Percentiles rank a stretch among this genome's conserved stretches.
Conservation (phyloP, 2,113 vertebrate species). For the Carassius carassius region DNA sequence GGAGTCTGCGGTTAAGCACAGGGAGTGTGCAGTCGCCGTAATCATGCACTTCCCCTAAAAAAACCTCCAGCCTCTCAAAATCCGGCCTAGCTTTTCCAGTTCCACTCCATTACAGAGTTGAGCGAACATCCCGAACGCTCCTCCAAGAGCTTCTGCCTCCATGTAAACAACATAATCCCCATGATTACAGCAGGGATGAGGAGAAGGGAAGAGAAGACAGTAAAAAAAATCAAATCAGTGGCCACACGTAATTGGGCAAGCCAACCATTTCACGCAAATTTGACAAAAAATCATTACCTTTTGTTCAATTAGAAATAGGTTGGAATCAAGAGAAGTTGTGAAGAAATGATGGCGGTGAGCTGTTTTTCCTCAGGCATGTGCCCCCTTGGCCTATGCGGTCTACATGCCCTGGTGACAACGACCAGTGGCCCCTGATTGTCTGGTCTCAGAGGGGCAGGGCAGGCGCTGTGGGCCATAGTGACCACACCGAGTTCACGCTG, state of each 20-base stretch:
- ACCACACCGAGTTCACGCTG: slow-evolving; percentile 59
- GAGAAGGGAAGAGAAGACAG: neutral
- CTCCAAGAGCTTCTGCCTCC: slow-evolving; percentile 42
- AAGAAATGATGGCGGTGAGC: slow-evolving; percentile 41
- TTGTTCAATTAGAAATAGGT: neutral
- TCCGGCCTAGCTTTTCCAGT: slow-evolving; percentile 47
- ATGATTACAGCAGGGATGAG: slow-evolving; percentile 37
- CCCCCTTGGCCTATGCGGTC: slow-evolving; percentile 23
- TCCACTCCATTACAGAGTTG: slow-evolving; percentile 45
- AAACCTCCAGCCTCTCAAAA: slow-evolving; percentile 29
- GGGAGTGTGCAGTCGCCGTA: slow-evolving; percentile 26
- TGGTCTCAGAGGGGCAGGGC: slow-evolving; percentile 52
- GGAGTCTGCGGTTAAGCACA: slow-evolving; percentile 24
- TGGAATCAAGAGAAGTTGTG: neutral
- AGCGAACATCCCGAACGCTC: slow-evolving; percentile 31
- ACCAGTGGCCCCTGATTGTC: slow-evolving; percentile 50
- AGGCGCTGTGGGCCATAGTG: slow-evolving; percentile 39
- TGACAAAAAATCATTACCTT: slow-evolving; percentile 8
- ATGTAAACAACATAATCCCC: slow-evolving; percentile 49
- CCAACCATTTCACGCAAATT: neutral
- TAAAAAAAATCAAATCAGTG: slow-evolving; percentile 2
- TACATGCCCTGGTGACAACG: slow-evolving; percentile 30
- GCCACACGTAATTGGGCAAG: neutral
- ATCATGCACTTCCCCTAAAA: slow-evolving; percentile 28
- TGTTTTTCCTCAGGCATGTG: slow-evolving; percentile 41